Evolutionary conservation across 2,888 invertebrate species (phyloP), one percentile per base, ranked within the genome.

Genomic region (Disparrhopalites patrizii): DNA sequence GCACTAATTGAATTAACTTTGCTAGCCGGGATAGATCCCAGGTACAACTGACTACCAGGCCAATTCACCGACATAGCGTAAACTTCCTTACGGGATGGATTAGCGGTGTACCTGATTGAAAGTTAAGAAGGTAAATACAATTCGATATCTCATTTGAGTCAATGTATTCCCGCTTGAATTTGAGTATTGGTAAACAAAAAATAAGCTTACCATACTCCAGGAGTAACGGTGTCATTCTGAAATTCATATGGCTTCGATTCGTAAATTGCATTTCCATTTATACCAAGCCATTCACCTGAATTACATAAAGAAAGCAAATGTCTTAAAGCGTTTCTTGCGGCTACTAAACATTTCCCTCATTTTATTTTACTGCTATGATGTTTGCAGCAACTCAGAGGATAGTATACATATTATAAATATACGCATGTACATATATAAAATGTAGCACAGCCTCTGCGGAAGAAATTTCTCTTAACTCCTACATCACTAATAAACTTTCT

Each of bases 171-270:
- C 7, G 23, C 18, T 4, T 27, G 5, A 13, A 7, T 28, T n/a
- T 38, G 5, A 60, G n/a, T n/a, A n/a, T n/a, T n/a, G n/a, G n/a
- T n/a, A n/a, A n/a, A 55, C 23, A 28, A 55, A 55, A 30, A 13
- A 31, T 18, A 36, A 18, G 15, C 62, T 54, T 65, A 93, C 93
- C 93, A 93, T 10, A 90, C 86, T 65, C 83, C 80, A 0, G 83
- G 77, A 0, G 85, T 85, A n/a, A 84, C 57, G 0, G 90, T 86
- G 77, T 93, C 94, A 76, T 93, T 93, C 80, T 94, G 94, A 66
- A 82, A 80, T 0, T 77, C 78, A 93, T 79, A 81, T 3, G 81
- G 79, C 33, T 75, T 76, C 3, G 77, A 75, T 13, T 70, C 70
- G 68, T 81, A 81, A 51, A 81, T 79, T 3, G 80, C 80, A 60